phyloP scores from a whole-genome alignment of 2,797 vertebrate species.

The Taenioides sp. region DNA sequence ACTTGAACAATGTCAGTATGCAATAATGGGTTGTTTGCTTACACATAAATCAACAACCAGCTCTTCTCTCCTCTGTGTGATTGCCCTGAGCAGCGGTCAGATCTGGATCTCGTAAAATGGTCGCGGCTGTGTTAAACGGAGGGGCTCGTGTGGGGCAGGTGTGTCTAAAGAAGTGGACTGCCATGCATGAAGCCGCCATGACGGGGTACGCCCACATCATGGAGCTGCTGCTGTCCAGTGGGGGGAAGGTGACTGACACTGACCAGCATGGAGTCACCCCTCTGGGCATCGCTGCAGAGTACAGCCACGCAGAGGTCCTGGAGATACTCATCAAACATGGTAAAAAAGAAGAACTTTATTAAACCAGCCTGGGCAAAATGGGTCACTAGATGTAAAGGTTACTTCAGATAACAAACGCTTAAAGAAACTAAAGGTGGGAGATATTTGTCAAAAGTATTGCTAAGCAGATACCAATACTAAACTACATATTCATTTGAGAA shows the following conservation, averaged over 20 bases:
- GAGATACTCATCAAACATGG: slow-evolving; percentile 86
- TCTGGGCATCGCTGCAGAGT: slow-evolving; percentile 81
- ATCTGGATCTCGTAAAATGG: slow-evolving; percentile 77
- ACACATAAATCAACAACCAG: neutral
- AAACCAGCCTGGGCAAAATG: neutral
- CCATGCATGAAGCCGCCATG: slow-evolving; percentile 85
- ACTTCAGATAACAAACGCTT: too few relatives aligned
- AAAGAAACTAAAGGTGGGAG: too few relatives aligned
- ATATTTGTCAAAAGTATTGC: too few relatives aligned
- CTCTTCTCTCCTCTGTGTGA: neutral
- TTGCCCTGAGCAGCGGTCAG: slow-evolving; percentile 71
- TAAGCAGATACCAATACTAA: too few relatives aligned
- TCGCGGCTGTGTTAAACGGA: slow-evolving; percentile 73
- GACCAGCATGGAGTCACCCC: slow-evolving; percentile 85
- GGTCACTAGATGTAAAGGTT: too few relatives aligned
- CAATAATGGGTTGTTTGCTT: too few relatives aligned
- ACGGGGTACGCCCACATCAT: slow-evolving; percentile 75
- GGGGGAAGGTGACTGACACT: slow-evolving; percentile 73
- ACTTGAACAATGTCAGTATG: too few relatives aligned
- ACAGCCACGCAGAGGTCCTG: slow-evolving; percentile 79
- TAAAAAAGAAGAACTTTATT: slow-evolving; percentile 36
- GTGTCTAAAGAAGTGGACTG: slow-evolving; percentile 82
- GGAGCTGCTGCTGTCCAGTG: slow-evolving; percentile 77
- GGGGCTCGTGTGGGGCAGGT: slow-evolving; percentile 80
- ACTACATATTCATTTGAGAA: too few relatives aligned